Evolutionary conservation across 2,797 vertebrate species (phyloP), one percentile per base, ranked within the genome.

Genomic region (Mormyrus proboscirostris): DNA sequence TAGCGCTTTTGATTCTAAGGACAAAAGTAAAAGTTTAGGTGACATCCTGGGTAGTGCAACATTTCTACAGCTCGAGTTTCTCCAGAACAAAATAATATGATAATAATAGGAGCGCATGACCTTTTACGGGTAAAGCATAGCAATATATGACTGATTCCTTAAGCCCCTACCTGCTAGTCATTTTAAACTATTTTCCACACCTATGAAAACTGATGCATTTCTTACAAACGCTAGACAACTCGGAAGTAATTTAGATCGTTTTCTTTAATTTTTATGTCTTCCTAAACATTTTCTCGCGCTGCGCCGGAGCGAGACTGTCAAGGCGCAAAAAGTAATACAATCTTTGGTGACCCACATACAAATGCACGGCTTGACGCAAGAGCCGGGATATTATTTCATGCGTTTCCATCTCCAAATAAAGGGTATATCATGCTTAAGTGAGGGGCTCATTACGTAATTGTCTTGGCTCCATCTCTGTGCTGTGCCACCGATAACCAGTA

Each of bases 361-460:
- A 82, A 55, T 33, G 85, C 47, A 57, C 89, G 4, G 12, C 84
- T 41, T 89, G 89, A 89, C 89, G 85, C 38, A 87, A 62, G 85
- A 57, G 51, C 29, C 14, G 44, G 86, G 86, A 90, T 90, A n/a
- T 25, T 55, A 59, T 88, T 87, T 55, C 69, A 73, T 57, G 51
- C 50, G n/a, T 89, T 90, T 88, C 86, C 86, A 88, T 82, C 25
- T 49, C 89, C n/a, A 84, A 88, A 88, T 88, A 88, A 90, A 84
- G 53, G 25, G 14, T 19, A 76, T 33, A 41, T 49, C 53, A 12
- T 49, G 22, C 51, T 41, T 49, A 49, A 10, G 41, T n/a, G 41
- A 57, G 33, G n/a, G 22, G 14, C 7, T 83, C 50, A 44, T 44
- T 49, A 55, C 41, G 38, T 83, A 33, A 47, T 62, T 19, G n/a